Percentiles rank a stretch among this genome's conserved stretches.
Evolutionary conservation across 2,888 invertebrate genomes (phyloP).

Genomic region (Quadriops clusia): DNA sequence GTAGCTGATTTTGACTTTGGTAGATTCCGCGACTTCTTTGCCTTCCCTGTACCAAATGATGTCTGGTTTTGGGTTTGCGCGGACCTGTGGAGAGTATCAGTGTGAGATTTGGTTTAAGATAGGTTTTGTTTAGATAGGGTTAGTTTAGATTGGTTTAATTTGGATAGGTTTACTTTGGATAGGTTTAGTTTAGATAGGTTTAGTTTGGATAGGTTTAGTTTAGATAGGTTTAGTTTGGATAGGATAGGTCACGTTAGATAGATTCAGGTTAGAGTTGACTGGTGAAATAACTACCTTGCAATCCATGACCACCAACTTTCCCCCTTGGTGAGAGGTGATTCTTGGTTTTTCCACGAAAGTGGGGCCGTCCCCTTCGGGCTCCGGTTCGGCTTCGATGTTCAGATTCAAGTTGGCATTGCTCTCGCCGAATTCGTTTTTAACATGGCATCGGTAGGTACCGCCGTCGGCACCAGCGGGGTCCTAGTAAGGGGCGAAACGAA

Average conservation of each 20-base stretch:
- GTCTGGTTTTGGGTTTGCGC: slow-evolving; percentile 67
- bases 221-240: too few species aligned
- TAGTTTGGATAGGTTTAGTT: too few species aligned
- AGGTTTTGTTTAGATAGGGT: too few species aligned
- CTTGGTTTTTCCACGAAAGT: slow-evolving; percentile 86
- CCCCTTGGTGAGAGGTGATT: slow-evolving; percentile 72
- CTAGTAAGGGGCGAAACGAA: slow-evolving; percentile 34
- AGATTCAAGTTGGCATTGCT: slow-evolving; percentile 93
- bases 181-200: too few species aligned
- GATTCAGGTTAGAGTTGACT: too few species aligned
- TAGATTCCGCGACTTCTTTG: slow-evolving; percentile 65
- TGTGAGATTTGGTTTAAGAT: too few species aligned
- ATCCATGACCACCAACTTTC: slow-evolving; percentile 78
- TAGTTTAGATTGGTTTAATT: too few species aligned
- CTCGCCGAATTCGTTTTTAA: slow-evolving; percentile 91
- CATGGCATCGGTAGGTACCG: slow-evolving; percentile 85
- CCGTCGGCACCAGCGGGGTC: slow-evolving; percentile 72
- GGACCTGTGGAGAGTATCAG: too few species aligned
- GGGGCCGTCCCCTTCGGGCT: slow-evolving; percentile 86
- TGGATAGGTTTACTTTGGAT: too few species aligned
- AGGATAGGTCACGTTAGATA: too few species aligned
- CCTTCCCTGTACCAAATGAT: slow-evolving; percentile 78
- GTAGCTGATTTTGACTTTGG: slow-evolving; percentile 67
- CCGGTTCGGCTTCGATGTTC: slow-evolving; percentile 94
- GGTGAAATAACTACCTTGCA: slow-evolving; percentile 49